A percentile compares a stretch with the other conserved stretches of the same genome.
phyloP scores from a whole-genome alignment of 2,888 invertebrate species.

The Labia minor region DNA sequence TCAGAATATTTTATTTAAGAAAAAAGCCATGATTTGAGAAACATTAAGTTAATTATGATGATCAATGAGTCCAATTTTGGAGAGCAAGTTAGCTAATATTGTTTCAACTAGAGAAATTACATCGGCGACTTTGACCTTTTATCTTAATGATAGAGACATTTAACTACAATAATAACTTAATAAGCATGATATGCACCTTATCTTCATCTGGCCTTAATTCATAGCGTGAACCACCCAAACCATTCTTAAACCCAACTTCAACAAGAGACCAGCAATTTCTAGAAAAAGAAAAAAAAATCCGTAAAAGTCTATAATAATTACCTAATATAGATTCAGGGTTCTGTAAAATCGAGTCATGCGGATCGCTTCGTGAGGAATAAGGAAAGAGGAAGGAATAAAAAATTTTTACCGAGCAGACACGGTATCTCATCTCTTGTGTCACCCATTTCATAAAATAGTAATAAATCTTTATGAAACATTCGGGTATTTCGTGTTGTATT shows the following conservation, averaged over 20 bases:
- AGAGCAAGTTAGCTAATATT: slow-evolving; percentile 13
- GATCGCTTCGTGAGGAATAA: slow-evolving; percentile 13
- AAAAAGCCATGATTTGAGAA: slow-evolving; percentile 1
- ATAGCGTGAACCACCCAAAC: slow-evolving; percentile 13
- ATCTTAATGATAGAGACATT: slow-evolving; percentile 5
- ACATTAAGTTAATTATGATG: slow-evolving; percentile 13
- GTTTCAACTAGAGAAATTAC: slow-evolving; percentile 13
- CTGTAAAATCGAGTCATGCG: slow-evolving; percentile 13
- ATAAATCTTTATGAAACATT: background rate
- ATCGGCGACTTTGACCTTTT: slow-evolving; percentile 13
- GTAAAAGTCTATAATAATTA: slow-evolving; percentile 13
- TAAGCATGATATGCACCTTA: slow-evolving; percentile 13
- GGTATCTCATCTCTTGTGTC: background rate
- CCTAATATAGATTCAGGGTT: slow-evolving; percentile 5
- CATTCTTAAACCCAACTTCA: background rate
- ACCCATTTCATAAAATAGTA: background rate
- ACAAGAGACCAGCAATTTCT: background rate
- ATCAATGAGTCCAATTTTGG: background rate
- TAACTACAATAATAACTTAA: slow-evolving; percentile 13
- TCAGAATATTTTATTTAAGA: background rate
- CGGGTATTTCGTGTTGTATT: too few relatives aligned
- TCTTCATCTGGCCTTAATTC: slow-evolving; percentile 13
- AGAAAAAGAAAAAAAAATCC: background rate
- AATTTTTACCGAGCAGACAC: background rate
- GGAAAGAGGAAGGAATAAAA: background rate